Percentiles rank a stretch among this genome's conserved stretches.
These are phyloP conservation scores for Mirza zaza DNA, from an alignment of 2,113 vertebrate genomes.

Conservation along the genomic window DNA sequence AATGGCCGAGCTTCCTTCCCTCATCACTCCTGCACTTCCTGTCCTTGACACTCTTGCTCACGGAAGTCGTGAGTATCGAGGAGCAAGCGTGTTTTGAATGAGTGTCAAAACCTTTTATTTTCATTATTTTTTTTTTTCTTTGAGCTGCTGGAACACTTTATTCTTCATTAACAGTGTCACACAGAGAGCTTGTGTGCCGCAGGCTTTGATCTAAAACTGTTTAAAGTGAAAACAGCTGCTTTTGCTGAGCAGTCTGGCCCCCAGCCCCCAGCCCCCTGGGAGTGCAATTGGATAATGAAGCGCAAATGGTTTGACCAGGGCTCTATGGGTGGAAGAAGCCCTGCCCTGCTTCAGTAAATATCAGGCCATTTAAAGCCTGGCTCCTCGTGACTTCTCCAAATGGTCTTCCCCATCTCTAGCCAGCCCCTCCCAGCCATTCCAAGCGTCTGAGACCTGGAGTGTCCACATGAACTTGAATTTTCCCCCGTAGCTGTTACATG, in stretches of 20 bases:
- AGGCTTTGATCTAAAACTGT: conserved; percentile 66
- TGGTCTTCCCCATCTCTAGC: background rate
- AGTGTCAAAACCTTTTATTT: conserved; percentile 61
- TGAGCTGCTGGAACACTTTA: conserved; percentile 51
- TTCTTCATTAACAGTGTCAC: conserved; percentile 66
- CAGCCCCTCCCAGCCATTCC: background rate
- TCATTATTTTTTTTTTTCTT: conserved; percentile 31
- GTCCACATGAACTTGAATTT: background rate
- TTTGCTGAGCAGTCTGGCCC: background rate
- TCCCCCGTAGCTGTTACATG: background rate
- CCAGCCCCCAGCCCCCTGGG: background rate
- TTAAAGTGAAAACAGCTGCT: conserved; percentile 66
- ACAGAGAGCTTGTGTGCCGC: background rate
- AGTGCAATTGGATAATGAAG: conserved; percentile 5
- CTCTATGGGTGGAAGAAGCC: background rate
- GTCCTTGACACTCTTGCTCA: conserved; percentile 28
- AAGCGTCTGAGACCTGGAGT: background rate
- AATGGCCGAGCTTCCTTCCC: background rate
- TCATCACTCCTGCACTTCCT: conserved; percentile 29
- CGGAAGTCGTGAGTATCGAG: background rate
- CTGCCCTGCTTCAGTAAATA: background rate
- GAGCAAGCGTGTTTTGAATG: background rate
- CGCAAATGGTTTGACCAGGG: background rate
- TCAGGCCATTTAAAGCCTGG: background rate
- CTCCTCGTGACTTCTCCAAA: background rate